Percentiles rank a stretch among this genome's conserved stretches.
Conservation (phyloP, 2,113 vertebrate species). For the Barnardius zonarius region DNA sequence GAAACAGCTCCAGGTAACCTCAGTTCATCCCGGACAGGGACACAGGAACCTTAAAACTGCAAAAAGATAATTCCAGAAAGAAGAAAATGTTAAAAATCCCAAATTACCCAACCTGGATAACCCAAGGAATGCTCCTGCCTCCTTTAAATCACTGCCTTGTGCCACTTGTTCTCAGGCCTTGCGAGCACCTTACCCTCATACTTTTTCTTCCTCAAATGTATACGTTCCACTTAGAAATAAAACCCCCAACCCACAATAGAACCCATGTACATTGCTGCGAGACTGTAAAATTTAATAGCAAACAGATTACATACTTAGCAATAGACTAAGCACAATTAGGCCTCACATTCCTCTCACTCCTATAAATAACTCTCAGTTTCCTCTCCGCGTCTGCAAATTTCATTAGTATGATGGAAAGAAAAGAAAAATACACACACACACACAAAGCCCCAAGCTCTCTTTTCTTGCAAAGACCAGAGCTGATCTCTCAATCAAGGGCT, state of each 20-base stretch:
- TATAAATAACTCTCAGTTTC: slow-evolving; percentile 92
- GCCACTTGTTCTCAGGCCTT: slow-evolving; percentile 3
- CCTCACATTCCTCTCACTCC: slow-evolving; percentile 86
- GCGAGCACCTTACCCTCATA: neutral
- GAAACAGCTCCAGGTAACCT: neutral
- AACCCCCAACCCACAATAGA: neutral
- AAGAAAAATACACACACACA: slow-evolving; percentile 40
- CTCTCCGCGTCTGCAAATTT: slow-evolving; percentile 88
- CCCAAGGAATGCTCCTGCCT: neutral
- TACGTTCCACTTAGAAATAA: slow-evolving; percentile 54
- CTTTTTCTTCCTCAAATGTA: slow-evolving; percentile 42
- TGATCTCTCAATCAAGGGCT: slow-evolving; percentile 54
- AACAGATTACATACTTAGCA: slow-evolving; percentile 81
- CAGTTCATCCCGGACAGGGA: neutral
- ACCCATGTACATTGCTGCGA: slow-evolving; percentile 69
- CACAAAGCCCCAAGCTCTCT: neutral
- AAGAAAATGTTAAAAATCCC: neutral
- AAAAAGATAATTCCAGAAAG: neutral
- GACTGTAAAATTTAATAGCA: slow-evolving; percentile 80
- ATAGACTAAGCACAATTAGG: slow-evolving; percentile 93
- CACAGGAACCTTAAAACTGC: neutral
- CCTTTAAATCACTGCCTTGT: slow-evolving; percentile 18
- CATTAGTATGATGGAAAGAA: slow-evolving; percentile 86
- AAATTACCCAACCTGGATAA: neutral
- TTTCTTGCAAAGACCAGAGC: slow-evolving; percentile 53